Percentiles rank a stretch among this genome's conserved stretches.
Conservation (phyloP, 2,888 invertebrate genomes). For the Caenorhabditis sinica region DNA sequence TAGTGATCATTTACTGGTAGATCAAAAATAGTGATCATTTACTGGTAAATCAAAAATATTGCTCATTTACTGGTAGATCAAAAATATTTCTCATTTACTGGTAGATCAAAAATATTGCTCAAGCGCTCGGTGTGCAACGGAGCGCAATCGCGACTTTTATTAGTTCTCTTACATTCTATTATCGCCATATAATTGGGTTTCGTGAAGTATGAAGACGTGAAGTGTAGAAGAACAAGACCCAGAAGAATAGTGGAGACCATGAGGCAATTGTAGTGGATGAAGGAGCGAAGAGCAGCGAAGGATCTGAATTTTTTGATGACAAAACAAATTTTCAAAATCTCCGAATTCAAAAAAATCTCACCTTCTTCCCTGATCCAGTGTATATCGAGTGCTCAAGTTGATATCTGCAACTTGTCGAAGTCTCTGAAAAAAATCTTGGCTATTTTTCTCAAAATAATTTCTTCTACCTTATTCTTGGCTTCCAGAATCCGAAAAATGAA, state of each 20-base stretch:
- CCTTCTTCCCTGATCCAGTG: constrained; percentile 45
- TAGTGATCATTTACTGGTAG: too few species aligned
- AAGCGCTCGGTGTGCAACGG: background rate
- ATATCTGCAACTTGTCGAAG: constrained; percentile 39
- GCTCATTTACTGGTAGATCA: too few species aligned
- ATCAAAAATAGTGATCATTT: too few species aligned
- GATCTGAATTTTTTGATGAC: constrained; percentile 15
- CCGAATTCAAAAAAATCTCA: background rate
- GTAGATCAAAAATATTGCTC: too few species aligned
- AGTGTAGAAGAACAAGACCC: constrained; percentile 6
- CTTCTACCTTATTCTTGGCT: constrained; percentile 23
- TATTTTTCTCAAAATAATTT: background rate
- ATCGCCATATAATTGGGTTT: constrained; percentile 45
- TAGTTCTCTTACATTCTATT: constrained; percentile 36
- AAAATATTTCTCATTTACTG: too few species aligned
- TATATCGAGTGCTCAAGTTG: constrained; percentile 42
- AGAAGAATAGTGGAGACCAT: constrained; percentile 17
- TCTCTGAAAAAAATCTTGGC: constrained; percentile 8
- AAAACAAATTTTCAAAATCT: too few species aligned
- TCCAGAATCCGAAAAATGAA: constrained; percentile 24
- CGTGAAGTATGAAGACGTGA: constrained; percentile 9
- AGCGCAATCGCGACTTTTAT: background rate
- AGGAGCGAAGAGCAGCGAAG: constrained; percentile 31
- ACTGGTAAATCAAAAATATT: too few species aligned
- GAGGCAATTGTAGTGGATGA: constrained; percentile 37